Evolutionary conservation across 2,797 vertebrate genomes (phyloP), one percentile per base, ranked within the genome.

Genomic region (Oryzias dopingdopingensis): DNA sequence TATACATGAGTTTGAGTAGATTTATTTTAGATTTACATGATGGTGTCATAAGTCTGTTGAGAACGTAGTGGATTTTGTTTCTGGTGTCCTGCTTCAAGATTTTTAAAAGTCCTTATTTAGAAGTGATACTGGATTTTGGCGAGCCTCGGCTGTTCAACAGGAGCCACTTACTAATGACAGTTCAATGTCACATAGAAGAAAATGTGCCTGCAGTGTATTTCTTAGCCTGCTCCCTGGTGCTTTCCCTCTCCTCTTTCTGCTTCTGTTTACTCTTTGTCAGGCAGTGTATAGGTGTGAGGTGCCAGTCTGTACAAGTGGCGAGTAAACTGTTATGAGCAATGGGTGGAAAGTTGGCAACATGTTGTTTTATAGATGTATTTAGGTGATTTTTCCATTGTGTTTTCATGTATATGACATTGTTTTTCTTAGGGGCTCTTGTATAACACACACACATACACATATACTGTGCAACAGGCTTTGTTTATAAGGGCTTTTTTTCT

Each of bases 291-390:
- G 82, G 74, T 80, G 71, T 80, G 63, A 82, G 76, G 67, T 86
- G 81, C 77, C 84, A 79, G 80, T 89, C 81, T 55, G 66, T 69
- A 79, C 81, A 85, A 70, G 61, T 64, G 64, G 60, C 75, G 52
- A 60, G 80, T 90, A 91, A 91, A 92, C 83, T 82, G 85, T 88
- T 79, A 81, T 90, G 91, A 90, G 52, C 41, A 65, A 87, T 86
- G 80, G 90, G 72, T 62, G 89, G 90, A 91, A 91, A 91, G 84
- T 85, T 91, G 85, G 81, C 84, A 81, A 59, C 67, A 66, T 56
- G 67, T 74, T 76, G 72, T 71, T 81, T 85, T 77, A 81, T 82
- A 67, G 64, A 83, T 80, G 59, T 62, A 57, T 71, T 77, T 64
- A 51, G 54, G 54, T 24, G 14, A 58, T 40, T n/a, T 62, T 67